These are phyloP conservation scores for Leiothrix lutea DNA, from an alignment of 2,113 vertebrate species.

Conservation along the genomic window DNA sequence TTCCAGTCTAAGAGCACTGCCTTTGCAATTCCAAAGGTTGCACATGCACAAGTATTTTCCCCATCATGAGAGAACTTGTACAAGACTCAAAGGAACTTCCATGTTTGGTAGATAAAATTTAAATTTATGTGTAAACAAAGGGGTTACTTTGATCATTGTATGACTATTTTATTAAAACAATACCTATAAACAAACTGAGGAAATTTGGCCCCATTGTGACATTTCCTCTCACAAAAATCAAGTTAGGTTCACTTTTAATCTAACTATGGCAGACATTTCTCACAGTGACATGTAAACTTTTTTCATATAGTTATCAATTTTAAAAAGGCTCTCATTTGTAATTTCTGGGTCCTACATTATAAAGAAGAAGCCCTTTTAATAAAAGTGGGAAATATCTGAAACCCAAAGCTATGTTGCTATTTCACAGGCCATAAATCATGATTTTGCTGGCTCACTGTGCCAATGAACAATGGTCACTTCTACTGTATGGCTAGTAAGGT, in stretches of 20 bases:
- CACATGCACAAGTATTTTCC: background rate
- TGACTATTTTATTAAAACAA: background rate
- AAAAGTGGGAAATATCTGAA: background rate
- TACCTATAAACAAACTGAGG: background rate
- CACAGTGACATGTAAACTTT: background rate
- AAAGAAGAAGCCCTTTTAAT: background rate
- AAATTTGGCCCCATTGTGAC: background rate
- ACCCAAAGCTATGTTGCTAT: background rate
- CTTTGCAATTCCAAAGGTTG: background rate
- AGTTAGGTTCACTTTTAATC: background rate
- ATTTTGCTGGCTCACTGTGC: background rate
- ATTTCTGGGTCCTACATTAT: background rate
- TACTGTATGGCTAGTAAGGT: background rate
- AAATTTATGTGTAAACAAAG: background rate
- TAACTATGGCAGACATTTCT: background rate
- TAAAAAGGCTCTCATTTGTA: background rate
- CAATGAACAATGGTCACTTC: background rate
- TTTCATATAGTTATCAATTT: background rate
- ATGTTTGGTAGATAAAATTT: background rate
- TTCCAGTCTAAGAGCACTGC: background rate
- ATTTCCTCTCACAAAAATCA: background rate
- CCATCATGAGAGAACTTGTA: background rate
- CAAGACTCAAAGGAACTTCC: background rate
- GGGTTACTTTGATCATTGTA: background rate
- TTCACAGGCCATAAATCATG: background rate